Percentiles rank a stretch among this genome's conserved stretches.
phyloP scores from a whole-genome alignment of 2,113 vertebrate species.

The Rhynchopsitta pachyrhyncha region DNA sequence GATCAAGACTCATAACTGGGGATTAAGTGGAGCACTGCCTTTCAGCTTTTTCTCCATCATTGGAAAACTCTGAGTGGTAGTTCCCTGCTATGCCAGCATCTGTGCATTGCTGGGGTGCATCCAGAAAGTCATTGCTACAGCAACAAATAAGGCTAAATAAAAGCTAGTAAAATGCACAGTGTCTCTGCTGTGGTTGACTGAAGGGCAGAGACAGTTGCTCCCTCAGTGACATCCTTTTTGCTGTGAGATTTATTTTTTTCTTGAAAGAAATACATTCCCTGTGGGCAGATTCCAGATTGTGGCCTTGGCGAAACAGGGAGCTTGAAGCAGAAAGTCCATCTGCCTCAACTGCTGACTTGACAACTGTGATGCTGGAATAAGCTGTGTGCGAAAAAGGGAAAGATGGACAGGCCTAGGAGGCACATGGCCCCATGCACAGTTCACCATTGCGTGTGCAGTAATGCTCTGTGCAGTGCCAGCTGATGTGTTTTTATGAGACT shows the following conservation, averaged over 20 bases:
- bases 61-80: not conserved
- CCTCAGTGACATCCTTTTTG: not conserved
- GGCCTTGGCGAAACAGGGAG: not conserved
- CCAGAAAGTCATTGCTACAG: not conserved
- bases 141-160: not conserved
- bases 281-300: not conserved
- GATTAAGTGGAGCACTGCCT: not conserved
- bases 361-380: not conserved
- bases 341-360: not conserved
- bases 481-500: not conserved
- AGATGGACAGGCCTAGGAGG: not conserved
- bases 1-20: too few species aligned
- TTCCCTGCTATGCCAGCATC: not conserved
- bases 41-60: not conserved
- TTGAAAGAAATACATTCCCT: not conserved
- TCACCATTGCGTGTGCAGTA: fast-evolving
- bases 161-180: not conserved
- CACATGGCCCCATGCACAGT: fast-evolving
- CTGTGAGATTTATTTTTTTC: not conserved
- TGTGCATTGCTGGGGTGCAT: not conserved
- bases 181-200: not conserved
- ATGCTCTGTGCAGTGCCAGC: not conserved
- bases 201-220: not conserved
- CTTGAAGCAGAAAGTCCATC: not conserved
- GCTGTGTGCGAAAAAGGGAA: not conserved